Percentiles rank a stretch among this genome's conserved stretches.
Conservation (phyloP, 2,797 vertebrate species). For the Lophotriccus pileatus region DNA sequence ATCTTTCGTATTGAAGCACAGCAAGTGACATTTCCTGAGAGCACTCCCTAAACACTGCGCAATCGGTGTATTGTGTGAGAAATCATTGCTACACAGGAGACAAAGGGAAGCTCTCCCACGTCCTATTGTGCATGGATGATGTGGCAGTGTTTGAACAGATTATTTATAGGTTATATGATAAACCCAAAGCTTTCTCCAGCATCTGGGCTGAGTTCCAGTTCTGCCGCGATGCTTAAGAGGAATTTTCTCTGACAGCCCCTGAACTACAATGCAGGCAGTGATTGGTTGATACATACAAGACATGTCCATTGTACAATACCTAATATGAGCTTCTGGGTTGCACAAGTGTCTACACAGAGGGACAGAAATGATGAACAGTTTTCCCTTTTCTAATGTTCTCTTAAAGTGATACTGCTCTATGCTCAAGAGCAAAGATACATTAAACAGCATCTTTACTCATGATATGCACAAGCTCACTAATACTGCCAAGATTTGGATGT, state of each 20-base stretch:
- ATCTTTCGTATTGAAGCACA: neutral
- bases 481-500: neutral
- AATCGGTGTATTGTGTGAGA: neutral
- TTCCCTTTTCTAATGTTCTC: neutral
- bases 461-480: neutral
- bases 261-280: neutral
- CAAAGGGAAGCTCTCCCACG: neutral
- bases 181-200: neutral
- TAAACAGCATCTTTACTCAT: neutral
- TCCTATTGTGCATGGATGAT: neutral
- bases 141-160: neutral
- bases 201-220: neutral
- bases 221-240: neutral
- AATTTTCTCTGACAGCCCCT: neutral
- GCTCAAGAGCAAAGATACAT: neutral
- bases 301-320: neutral
- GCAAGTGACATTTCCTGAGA: neutral
- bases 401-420: neutral
- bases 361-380: neutral
- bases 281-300: neutral
- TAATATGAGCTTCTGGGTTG: neutral
- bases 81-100: neutral
- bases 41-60: rapidly evolving
- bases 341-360: neutral
- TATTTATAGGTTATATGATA: neutral